These are phyloP conservation scores for Megaceryle maxima DNA, from an alignment of 2,113 vertebrate genomes.

Conservation along the genomic window DNA sequence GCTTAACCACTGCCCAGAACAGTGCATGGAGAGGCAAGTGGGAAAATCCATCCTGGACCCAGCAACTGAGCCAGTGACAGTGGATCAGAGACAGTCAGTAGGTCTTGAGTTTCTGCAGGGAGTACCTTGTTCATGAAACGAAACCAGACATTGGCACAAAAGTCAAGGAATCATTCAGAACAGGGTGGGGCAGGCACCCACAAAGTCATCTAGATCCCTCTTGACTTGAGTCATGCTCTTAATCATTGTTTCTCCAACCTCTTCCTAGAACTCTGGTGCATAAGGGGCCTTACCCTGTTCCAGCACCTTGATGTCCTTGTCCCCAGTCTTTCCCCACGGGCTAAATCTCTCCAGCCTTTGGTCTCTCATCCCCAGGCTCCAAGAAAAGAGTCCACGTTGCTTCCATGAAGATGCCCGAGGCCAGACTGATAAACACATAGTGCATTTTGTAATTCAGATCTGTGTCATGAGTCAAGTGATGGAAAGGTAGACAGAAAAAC, in stretches of 20 bases:
- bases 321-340: background rate
- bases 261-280: background rate
- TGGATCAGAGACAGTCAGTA: background rate
- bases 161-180: background rate
- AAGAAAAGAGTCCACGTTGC: background rate
- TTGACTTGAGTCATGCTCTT: background rate
- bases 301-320: background rate
- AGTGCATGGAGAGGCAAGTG: background rate
- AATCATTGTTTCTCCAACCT: background rate
- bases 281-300: background rate
- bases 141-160: background rate
- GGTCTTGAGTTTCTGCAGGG: background rate
- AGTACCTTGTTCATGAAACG: background rate
- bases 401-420: background rate
- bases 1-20: background rate
- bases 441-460: background rate
- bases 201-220: background rate
- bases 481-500: background rate
- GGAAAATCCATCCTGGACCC: background rate
- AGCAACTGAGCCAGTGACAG: background rate
- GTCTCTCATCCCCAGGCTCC: background rate
- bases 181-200: background rate
- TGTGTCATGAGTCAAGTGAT: background rate
- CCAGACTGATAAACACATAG: background rate
- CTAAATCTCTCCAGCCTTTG: background rate